Base-by-base conservation (phyloP, 2,113 vertebrate genomes). In the Aspidoscelis tigris region DNA sequence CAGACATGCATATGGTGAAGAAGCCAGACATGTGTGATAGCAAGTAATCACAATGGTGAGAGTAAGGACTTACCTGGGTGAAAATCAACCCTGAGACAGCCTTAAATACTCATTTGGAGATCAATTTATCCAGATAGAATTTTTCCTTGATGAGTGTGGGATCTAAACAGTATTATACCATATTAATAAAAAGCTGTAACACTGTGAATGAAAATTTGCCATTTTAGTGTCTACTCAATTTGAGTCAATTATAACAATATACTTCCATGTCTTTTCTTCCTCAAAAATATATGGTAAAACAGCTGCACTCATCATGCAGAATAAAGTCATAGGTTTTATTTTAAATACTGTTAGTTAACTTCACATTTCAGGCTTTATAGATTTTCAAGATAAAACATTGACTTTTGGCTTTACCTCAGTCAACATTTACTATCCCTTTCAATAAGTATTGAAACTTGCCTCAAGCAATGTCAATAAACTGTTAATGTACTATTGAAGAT, bases 391-490 rank as follows among this genome's bases (percentile, higher is more conserved):
- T 75, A 88, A 92, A 33, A 90, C 84, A 93, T 78, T 90, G 69
- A 93, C 76, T 92, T 91, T 16, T 72, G 81, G 76, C 83, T 91
- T 89, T 88, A 86, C 78, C 77, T 91, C 61, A 80, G 78, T 89
- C 91, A 92, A 91, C 90, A 94, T 92, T 92, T 92, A 89, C 87
- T 92, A 83, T 85, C 88, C 81, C 79, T 86, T 90, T 89, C 91
- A 20, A 91, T 92, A 93, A 87, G 82, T 87, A 91, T 89, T 92
- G 90, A 93, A 84, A 80, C 79, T 89, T 93, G 85, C 89, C 82
- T 87, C 87, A 86, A 88, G 86, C 90, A 89, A 90, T 93, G 84
- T 93, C 90, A 93, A 93, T 93, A 93, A 4, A 47, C 76, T 88
- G 83, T 88, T 93, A 94, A 93, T 89, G 89, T 86, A 78, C 80